phyloP scores from a whole-genome alignment of 2,113 vertebrate genomes.

The Sarotherodon lohbergeri region DNA sequence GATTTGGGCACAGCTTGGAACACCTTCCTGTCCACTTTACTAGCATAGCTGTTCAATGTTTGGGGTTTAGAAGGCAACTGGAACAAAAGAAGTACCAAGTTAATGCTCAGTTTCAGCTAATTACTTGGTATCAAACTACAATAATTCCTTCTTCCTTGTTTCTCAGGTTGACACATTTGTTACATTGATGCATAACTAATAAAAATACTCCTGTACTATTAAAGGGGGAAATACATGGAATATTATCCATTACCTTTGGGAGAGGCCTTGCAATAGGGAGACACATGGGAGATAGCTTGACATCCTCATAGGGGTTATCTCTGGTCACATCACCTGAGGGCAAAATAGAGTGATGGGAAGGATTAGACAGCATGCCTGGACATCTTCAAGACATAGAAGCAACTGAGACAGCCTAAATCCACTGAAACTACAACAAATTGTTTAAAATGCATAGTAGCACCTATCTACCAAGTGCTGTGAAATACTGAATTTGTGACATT shows the following conservation, averaged over 20 bases:
- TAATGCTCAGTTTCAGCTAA: not conserved
- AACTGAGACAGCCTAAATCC: not conserved
- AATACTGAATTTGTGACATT: not conserved
- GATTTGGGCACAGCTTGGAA: constrained; percentile 1
- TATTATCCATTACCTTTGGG: constrained; percentile 46
- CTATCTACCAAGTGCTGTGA: not conserved
- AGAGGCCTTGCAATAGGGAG: constrained; percentile 68
- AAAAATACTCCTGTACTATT: not conserved
- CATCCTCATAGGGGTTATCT: constrained; percentile 86
- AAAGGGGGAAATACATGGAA: not conserved
- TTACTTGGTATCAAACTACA: not conserved
- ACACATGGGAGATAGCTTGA: constrained; percentile 76
- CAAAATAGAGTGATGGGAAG: not conserved
- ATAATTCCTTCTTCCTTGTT: not conserved
- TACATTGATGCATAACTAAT: not conserved
- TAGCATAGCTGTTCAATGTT: constrained; percentile 73
- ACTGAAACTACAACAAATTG: not conserved
- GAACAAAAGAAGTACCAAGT: not conserved
- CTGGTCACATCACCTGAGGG: constrained; percentile 70
- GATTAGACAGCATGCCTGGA: not conserved
- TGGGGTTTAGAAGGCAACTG: constrained; percentile 82
- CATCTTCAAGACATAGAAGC: not conserved
- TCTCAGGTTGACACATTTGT: not conserved
- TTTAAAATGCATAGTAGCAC: not conserved
- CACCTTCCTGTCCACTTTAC: constrained; percentile 55